A percentile compares a stretch with the other conserved stretches of the same genome.
Evolutionary conservation across 2,888 invertebrate species (phyloP).

Genomic region (Drosophila sordidula): DNA sequence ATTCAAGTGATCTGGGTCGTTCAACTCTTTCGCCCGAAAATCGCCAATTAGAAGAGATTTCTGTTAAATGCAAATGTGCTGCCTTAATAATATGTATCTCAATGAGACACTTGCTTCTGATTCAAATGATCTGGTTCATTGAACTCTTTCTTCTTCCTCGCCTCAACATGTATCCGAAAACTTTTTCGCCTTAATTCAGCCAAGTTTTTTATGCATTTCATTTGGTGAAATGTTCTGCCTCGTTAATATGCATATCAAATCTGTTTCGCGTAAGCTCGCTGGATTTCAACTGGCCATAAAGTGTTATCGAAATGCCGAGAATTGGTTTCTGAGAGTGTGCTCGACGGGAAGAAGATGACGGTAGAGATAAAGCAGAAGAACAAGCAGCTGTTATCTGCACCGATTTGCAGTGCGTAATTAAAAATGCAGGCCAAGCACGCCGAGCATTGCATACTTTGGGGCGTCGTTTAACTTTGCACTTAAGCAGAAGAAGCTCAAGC

Average conservation of each 20-base stretch:
- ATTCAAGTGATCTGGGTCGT: constrained; percentile 31
- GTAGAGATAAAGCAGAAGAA: constrained; percentile 17
- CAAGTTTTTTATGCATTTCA: neutral
- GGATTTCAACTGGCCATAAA: neutral
- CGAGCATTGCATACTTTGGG: constrained; percentile 60
- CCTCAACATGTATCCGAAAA: neutral
- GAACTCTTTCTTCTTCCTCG: neutral
- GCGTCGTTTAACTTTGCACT: constrained; percentile 76
- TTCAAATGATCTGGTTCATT: constrained; percentile 16
- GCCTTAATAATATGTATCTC: neutral
- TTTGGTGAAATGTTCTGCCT: neutral
- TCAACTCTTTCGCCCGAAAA: constrained; percentile 17
- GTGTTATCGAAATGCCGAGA: constrained; percentile 14
- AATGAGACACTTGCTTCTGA: neutral
- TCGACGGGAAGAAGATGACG: neutral
- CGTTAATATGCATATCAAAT: neutral
- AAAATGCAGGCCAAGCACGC: constrained; percentile 68
- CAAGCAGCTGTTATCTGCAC: constrained; percentile 56
- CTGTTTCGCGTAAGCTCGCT: neutral
- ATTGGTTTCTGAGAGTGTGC: constrained; percentile 22
- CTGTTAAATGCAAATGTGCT: constrained; percentile 4
- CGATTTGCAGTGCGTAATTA: constrained; percentile 72
- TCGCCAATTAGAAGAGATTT: neutral
- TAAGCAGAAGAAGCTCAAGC: constrained; percentile 52
- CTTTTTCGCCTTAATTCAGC: neutral